Evolutionary conservation across 2,888 invertebrate species (phyloP).

Genomic region (Pyrrhosoma nymphula): DNA sequence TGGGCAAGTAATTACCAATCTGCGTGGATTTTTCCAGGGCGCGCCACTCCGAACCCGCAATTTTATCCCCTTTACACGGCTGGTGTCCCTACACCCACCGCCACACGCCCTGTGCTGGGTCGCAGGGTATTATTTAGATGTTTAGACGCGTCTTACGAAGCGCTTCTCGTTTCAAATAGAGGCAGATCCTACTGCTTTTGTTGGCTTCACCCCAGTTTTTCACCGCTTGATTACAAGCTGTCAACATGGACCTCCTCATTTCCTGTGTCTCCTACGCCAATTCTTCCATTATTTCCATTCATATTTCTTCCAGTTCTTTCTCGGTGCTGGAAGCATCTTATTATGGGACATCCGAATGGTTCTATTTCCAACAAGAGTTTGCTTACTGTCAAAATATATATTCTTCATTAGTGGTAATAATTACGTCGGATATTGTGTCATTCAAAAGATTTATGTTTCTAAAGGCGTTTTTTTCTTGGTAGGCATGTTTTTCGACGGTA

Average conservation of each 20-base stretch:
- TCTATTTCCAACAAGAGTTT: slow-evolving; percentile 4
- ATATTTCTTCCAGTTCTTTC: background rate
- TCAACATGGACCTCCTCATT: background rate
- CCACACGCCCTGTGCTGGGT: too few species aligned
- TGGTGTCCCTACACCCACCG: too few species aligned
- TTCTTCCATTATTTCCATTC: slow-evolving; percentile 10
- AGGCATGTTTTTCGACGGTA: too few species aligned
- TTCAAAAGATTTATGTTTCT: background rate
- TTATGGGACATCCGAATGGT: background rate
- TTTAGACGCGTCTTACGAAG: too few species aligned
- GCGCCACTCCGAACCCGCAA: too few species aligned
- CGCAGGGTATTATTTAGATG: too few species aligned
- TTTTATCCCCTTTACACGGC: too few species aligned
- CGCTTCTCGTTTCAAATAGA: too few species aligned
- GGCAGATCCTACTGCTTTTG: background rate
- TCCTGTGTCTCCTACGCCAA: background rate
- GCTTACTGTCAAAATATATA: background rate
- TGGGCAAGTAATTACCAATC: too few species aligned
- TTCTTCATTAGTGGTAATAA: background rate
- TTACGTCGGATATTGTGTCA: background rate
- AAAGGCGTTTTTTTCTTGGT: too few species aligned
- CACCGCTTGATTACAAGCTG: background rate
- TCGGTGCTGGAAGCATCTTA: background rate
- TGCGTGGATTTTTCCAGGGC: too few species aligned
- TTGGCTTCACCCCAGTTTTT: slow-evolving; percentile 16